Evolutionary conservation across 2,888 invertebrate species (phyloP).

Genomic region (Apamea crenata): DNA sequence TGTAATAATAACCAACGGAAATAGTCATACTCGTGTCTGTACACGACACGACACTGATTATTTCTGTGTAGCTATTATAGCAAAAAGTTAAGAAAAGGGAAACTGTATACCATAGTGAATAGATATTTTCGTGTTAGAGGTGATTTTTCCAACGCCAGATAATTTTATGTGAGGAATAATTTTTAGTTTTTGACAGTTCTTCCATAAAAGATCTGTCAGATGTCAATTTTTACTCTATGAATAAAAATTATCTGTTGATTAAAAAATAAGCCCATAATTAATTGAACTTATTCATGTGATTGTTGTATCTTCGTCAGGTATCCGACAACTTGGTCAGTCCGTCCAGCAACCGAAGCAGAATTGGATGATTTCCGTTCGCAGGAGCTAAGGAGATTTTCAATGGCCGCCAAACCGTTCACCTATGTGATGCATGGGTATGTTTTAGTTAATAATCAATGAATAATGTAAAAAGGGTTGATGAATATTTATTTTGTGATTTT

Average conservation of each 20-base stretch:
- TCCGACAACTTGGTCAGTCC: constrained; percentile 95
- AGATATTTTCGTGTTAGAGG: background rate
- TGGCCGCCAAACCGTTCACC: constrained; percentile 97
- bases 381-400: constrained; percentile 95
- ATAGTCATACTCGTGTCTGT: background rate
- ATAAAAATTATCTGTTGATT: too few species aligned
- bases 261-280: background rate
- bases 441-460: background rate
- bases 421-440: constrained; percentile 96
- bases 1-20: background rate
- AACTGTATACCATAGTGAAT: too few species aligned
- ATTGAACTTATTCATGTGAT: background rate
- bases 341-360: constrained; percentile 94
- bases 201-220: too few species aligned
- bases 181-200: too few species aligned
- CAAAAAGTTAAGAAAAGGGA: too few species aligned
- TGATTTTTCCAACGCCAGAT: too few species aligned
- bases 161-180: too few species aligned
- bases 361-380: constrained; percentile 94
- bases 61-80: too few species aligned
- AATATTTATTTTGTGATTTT: constrained; percentile 5
- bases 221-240: too few species aligned
- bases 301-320: constrained; percentile 83
- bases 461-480: background rate
- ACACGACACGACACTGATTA: too few species aligned